Conservation (phyloP, 2,113 vertebrate species). For the Lynx canadensis region DNA sequence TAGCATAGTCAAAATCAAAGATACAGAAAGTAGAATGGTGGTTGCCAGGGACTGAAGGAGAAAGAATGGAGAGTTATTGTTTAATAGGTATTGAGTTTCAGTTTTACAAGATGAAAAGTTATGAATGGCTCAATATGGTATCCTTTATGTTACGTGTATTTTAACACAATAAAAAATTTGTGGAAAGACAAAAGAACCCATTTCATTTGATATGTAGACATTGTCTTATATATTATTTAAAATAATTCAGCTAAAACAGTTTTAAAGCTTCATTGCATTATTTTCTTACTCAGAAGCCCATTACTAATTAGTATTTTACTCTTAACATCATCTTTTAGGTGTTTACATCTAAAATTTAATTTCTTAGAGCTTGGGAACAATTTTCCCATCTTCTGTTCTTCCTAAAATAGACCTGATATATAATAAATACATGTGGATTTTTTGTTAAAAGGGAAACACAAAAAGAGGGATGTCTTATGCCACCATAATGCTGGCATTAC, state of each 20-base stretch:
- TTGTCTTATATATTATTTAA: too few species aligned
- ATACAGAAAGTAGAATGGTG: too few species aligned
- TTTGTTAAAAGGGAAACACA: background rate
- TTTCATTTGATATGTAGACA: too few species aligned
- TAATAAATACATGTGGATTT: background rate
- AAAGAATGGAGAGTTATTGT: too few species aligned
- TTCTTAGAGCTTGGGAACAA: background rate
- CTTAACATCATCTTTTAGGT: background rate
- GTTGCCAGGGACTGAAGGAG: too few species aligned
- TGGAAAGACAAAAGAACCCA: too few species aligned
- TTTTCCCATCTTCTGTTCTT: background rate
- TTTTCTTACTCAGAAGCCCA: background rate
- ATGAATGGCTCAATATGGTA: too few species aligned
- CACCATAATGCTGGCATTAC: background rate
- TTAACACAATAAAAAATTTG: too few species aligned
- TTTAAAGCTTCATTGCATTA: background rate
- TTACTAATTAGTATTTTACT: background rate
- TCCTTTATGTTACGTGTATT: too few species aligned
- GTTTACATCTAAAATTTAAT: background rate
- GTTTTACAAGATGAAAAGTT: too few species aligned
- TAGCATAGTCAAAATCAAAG: too few species aligned
- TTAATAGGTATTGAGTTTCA: too few species aligned
- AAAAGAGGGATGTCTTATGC: background rate
- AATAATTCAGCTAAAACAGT: background rate
- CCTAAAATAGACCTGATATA: background rate